Evolutionary conservation across 2,113 vertebrate genomes (phyloP).

Genomic region (Todiramphus chloris): DNA sequence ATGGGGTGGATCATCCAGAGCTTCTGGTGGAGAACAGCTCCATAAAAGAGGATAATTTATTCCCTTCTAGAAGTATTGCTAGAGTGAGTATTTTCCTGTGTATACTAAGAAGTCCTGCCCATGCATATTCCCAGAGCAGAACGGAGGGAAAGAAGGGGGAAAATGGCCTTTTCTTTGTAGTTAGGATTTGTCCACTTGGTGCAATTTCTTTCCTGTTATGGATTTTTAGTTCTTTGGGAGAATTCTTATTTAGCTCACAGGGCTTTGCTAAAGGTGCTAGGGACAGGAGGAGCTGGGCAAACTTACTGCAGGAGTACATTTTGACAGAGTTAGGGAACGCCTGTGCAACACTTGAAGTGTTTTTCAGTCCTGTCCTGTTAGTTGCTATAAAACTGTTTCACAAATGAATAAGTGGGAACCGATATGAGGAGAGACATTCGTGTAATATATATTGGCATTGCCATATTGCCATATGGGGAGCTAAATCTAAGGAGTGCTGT

Average conservation of each 20-base stretch:
- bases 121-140: not conserved
- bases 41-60: not conserved
- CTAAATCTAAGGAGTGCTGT: not conserved
- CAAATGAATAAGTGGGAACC: not conserved
- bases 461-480: not conserved
- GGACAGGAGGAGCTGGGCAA: not conserved
- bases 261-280: not conserved
- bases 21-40: not conserved
- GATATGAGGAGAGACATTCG: not conserved
- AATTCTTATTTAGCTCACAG: not conserved
- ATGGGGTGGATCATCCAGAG: not conserved
- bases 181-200: not conserved
- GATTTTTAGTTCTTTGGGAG: not conserved
- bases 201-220: not conserved
- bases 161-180: not conserved
- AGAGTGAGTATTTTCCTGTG: not conserved
- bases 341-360: not conserved
- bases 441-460: not conserved
- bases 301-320: not conserved
- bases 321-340: not conserved
- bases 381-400: not conserved
- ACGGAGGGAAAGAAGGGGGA: not conserved
- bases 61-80: not conserved
- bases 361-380: not conserved
- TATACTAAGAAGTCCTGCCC: not conserved